phyloP scores from a whole-genome alignment of 2,113 vertebrate genomes.

The Sialia sialis region DNA sequence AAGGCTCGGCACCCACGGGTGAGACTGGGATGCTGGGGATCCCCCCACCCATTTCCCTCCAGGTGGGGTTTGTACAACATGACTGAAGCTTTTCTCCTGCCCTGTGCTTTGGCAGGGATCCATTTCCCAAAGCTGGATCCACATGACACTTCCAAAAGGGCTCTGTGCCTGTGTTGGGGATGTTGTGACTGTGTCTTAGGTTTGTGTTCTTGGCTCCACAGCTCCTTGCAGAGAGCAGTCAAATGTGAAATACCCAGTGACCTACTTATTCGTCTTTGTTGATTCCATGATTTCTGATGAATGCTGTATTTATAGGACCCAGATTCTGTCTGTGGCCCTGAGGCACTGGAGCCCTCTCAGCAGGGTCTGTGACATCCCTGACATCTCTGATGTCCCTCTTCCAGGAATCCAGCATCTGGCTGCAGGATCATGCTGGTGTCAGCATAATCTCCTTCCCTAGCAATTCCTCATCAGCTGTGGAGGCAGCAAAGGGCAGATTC shows the following conservation, averaged over 20 bases:
- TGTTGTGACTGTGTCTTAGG: neutral
- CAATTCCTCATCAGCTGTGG: neutral
- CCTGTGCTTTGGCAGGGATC: neutral
- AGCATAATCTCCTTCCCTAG: neutral
- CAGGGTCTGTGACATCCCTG: too few species aligned
- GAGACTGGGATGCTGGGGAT: neutral
- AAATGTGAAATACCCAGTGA: slow-evolving; percentile 37
- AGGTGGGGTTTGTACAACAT: neutral
- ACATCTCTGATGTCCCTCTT: too few species aligned
- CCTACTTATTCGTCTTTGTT: slow-evolving; percentile 25
- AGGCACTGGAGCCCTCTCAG: neutral
- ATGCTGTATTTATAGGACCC: neutral
- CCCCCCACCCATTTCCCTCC: neutral
- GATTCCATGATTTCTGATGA: neutral
- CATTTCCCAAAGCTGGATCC: neutral
- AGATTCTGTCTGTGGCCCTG: neutral
- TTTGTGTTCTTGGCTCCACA: neutral
- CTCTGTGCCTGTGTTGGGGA: neutral
- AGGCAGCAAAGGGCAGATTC: neutral
- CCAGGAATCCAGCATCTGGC: neutral
- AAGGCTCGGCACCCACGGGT: neutral
- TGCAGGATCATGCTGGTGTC: neutral
- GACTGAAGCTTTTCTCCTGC: neutral
- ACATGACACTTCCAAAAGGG: fast-evolving
- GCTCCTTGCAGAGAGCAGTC: neutral